phyloP scores from a whole-genome alignment of 2,797 vertebrate species.

The Phrynocephalus guinanensis region DNA sequence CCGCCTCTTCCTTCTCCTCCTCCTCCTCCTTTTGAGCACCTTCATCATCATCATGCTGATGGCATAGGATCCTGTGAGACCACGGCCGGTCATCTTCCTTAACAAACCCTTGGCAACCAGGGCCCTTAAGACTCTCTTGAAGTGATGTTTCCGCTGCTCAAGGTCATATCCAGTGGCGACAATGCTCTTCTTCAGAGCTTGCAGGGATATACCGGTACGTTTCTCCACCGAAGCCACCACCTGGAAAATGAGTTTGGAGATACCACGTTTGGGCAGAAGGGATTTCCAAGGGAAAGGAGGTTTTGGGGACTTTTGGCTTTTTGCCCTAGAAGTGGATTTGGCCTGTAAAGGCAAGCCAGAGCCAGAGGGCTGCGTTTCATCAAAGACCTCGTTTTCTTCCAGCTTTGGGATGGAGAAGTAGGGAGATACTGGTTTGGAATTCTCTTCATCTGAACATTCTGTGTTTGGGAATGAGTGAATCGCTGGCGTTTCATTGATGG shows the following conservation, averaged over 20 bases:
- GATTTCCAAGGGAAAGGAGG: conserved; percentile 33
- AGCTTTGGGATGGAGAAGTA: not conserved
- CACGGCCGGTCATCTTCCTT: conserved; percentile 50
- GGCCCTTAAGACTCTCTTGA: conserved; percentile 56
- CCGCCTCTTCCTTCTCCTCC: not conserved
- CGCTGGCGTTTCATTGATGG: not conserved
- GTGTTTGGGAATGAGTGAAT: not conserved
- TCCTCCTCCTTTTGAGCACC: conserved; percentile 5
- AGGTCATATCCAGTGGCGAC: conserved; percentile 55
- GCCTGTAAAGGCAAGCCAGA: not conserved
- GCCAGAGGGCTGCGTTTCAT: conserved; percentile 5
- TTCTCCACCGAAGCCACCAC: conserved; percentile 25
- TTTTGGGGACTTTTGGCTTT: not conserved
- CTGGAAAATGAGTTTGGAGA: conserved; percentile 39
- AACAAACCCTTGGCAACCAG: conserved; percentile 66
- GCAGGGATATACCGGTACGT: conserved; percentile 26
- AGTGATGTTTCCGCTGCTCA: conserved; percentile 43
- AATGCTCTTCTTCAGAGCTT: conserved; percentile 61
- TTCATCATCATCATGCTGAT: conserved; percentile 29
- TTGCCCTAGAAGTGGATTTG: not conserved
- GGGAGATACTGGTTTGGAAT: not conserved
- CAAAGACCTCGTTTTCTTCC: not conserved
- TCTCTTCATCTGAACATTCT: not conserved
- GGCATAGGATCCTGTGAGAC: conserved; percentile 39
- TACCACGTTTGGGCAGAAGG: conserved; percentile 17